Conservation (phyloP, 2,888 invertebrate genomes). For the Lapara coniferarum region DNA sequence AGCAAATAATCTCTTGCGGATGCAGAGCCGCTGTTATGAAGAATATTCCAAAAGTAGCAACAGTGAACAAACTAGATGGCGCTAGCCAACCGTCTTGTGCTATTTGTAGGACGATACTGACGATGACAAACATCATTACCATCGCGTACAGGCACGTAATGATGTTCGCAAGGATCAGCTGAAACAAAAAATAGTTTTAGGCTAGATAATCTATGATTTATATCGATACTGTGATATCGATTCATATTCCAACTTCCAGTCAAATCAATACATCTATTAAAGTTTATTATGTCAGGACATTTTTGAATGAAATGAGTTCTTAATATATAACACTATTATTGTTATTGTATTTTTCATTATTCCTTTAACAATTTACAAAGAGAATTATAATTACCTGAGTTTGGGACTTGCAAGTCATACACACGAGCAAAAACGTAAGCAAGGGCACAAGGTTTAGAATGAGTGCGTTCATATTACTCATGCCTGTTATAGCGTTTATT, state of each 20-base stretch:
- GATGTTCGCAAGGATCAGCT: conserved; percentile 88
- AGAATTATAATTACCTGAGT: conserved; percentile 83
- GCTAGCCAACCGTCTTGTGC: conserved; percentile 90
- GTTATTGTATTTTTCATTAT: no score
- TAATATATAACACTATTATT: no score
- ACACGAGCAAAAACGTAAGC: conserved; percentile 85
- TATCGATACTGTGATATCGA: no score
- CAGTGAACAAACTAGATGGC: conserved; percentile 92
- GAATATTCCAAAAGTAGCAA: conserved; percentile 88
- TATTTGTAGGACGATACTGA: conserved; percentile 91
- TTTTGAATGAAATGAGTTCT: no score
- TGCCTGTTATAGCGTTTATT: conserved; percentile 89
- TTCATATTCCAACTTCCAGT: no score
- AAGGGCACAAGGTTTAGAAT: conserved; percentile 87
- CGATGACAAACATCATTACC: conserved; percentile 93
- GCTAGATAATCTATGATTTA: background rate
- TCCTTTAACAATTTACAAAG: background rate
- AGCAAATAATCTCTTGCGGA: conserved; percentile 89
- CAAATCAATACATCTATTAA: no score
- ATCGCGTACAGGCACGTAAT: conserved; percentile 91
- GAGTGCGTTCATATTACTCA: conserved; percentile 87
- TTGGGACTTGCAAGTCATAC: conserved; percentile 86
- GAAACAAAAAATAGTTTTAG: conserved; percentile 44
- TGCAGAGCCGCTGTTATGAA: conserved; percentile 88
- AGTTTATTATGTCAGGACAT: no score